A percentile compares a stretch with the other conserved stretches of the same genome.
These are phyloP conservation scores for Perdita meconis DNA, from an alignment of 2,888 invertebrate species.

Conservation along the genomic window DNA sequence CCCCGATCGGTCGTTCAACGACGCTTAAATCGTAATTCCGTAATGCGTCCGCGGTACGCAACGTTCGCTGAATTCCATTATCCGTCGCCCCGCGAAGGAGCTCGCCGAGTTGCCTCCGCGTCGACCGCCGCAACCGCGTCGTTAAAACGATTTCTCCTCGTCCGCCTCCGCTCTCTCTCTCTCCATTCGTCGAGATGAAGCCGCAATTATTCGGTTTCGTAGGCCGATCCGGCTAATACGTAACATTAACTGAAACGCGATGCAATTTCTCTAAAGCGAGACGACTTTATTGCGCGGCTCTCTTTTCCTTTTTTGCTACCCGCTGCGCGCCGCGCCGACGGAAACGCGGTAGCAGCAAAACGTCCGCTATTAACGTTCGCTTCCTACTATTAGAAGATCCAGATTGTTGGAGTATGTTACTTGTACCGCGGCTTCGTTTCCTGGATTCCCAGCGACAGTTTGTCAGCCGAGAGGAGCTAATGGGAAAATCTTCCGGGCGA, in stretches of 20 bases:
- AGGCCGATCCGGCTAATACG: slow-evolving; percentile 51
- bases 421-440: neutral
- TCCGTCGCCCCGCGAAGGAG: slow-evolving; percentile 26
- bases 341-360: neutral
- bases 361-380: neutral
- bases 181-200: slow-evolving; percentile 13
- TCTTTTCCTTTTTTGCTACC: too few species aligned
- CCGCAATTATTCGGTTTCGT: slow-evolving; percentile 56
- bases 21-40: slow-evolving; percentile 54
- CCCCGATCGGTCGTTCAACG: slow-evolving; percentile 25
- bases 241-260: slow-evolving; percentile 48
- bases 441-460: too few species aligned
- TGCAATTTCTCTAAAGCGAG: slow-evolving; percentile 41
- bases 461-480: neutral
- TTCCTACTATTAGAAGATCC: slow-evolving; percentile 14
- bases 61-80: slow-evolving; percentile 47
- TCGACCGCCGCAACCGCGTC: slow-evolving; percentile 7
- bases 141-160: slow-evolving; percentile 29
- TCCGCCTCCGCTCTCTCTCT: neutral
- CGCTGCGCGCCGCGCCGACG: neutral
- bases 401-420: slow-evolving; percentile 15
- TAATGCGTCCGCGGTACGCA: slow-evolving; percentile 54
- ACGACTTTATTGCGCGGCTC: neutral
- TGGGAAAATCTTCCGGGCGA: neutral
- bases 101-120: slow-evolving; percentile 17